Conservation (phyloP, 1,140 invertebrate genomes). For the Drosophila willistoni region DNA sequence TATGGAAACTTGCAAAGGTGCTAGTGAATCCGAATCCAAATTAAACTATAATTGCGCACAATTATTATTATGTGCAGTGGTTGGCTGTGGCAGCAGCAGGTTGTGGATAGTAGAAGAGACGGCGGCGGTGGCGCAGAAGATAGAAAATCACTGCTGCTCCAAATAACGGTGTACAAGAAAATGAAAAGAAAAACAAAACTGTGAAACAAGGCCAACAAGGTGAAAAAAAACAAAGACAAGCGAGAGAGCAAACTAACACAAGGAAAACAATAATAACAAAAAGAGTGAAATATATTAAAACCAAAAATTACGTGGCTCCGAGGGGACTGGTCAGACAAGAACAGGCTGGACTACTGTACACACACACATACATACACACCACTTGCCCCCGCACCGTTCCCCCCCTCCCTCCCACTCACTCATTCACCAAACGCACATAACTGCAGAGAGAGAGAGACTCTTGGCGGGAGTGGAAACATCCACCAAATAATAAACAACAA, state of each 20-base stretch:
- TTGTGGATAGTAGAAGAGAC: conserved; percentile 32
- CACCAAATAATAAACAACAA: conserved; percentile 28
- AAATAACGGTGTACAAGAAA: conserved; percentile 60
- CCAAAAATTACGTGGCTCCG: conserved; percentile 19
- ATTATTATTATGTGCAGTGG: conserved; percentile 63
- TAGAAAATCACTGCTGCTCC: conserved; percentile 11
- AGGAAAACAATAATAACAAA: conserved; percentile 43
- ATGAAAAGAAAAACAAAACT: conserved; percentile 68
- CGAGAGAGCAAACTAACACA: conserved; percentile 20
- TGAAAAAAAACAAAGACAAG: conserved; percentile 23
- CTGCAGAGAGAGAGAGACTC: conserved; percentile 17
- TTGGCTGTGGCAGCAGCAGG: conserved; percentile 46
- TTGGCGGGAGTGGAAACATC: conserved; percentile 48
- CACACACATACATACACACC: neutral
- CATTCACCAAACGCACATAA: conserved; percentile 28
- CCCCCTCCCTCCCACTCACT: conserved; percentile 13
- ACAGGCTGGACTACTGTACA: conserved; percentile 46
- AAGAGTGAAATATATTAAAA: conserved; percentile 37
- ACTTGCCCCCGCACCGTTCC: neutral
- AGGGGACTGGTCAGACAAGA: conserved; percentile 14
- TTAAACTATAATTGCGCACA: conserved; percentile 63
- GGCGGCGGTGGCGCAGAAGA: neutral
- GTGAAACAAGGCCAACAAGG: conserved; percentile 53
- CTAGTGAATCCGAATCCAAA: conserved; percentile 36
- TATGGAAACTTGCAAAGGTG: conserved; percentile 1